Percentiles rank a stretch among this genome's conserved stretches.
phyloP scores from a whole-genome alignment of 2,113 vertebrate species.

The Gambusia holbrooki region DNA sequence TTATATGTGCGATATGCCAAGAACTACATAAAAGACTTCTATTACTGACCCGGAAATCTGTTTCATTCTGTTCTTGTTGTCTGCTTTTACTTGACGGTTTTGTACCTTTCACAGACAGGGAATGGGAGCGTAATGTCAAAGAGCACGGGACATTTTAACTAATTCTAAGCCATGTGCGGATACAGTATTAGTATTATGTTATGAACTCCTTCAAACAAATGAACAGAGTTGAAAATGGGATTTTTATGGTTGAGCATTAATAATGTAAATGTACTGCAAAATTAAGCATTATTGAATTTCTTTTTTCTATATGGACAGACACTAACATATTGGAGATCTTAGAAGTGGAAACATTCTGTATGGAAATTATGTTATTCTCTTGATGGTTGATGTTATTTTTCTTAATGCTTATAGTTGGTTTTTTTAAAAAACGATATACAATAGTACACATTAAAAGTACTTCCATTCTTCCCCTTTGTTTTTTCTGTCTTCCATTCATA shows the following conservation, averaged over 20 bases:
- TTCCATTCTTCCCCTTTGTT: too few species aligned
- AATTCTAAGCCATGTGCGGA: conserved; percentile 2
- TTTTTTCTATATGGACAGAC: not conserved
- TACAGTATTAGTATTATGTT: not conserved
- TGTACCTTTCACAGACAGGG: not conserved
- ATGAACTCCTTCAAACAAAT: not conserved
- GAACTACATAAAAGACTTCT: conserved; percentile 3
- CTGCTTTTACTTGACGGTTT: conserved; percentile 17
- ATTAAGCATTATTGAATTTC: conserved; percentile 1
- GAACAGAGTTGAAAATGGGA: not conserved
- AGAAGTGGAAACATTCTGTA: not conserved
- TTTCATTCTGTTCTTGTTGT: conserved; percentile 15
- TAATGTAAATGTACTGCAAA: conserved; percentile 17
- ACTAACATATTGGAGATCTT: not conserved
- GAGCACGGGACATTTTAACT: not conserved
- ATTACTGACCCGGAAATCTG: conserved; percentile 15
- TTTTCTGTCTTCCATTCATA: too few species aligned
- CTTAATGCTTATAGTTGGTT: too few species aligned
- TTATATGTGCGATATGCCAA: conserved; percentile 24
- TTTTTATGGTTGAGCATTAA: conserved; percentile 12
- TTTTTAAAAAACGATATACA: too few species aligned
- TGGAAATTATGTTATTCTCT: not conserved
- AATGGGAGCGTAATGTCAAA: conserved; percentile 11
- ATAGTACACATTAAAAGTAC: too few species aligned
- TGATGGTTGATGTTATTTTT: too few species aligned